These are phyloP conservation scores for Ericerus pela DNA, from an alignment of 1,140 invertebrate genomes.

Conservation along the genomic window DNA sequence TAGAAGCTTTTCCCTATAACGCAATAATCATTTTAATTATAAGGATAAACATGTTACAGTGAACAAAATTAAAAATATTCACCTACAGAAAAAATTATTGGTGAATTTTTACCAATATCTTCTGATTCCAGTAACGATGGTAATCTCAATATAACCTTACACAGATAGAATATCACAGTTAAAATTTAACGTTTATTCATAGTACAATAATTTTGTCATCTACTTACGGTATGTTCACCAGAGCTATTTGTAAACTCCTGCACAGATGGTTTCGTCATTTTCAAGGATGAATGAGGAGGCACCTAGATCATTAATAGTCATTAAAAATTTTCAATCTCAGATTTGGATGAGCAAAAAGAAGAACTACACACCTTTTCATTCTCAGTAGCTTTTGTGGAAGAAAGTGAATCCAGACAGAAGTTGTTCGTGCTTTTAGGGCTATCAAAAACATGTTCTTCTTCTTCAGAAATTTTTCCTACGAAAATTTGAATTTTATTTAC, in stretches of 20 bases:
- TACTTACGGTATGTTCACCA: slow-evolving; percentile 68
- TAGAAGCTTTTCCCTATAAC: background rate
- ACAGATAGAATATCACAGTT: slow-evolving; percentile 19
- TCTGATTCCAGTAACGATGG: slow-evolving; percentile 53
- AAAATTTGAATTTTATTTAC: background rate
- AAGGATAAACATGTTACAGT: background rate
- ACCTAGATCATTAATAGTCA: slow-evolving; percentile 46
- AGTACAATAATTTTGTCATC: background rate
- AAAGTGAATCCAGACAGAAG: background rate
- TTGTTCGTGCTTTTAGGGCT: background rate
- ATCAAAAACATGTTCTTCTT: background rate
- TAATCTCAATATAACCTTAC: slow-evolving; percentile 55
- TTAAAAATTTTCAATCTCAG: background rate
- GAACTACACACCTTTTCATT: background rate
- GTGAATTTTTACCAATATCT: slow-evolving; percentile 20
- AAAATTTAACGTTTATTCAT: background rate
- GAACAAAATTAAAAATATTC: background rate
- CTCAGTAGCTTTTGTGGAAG: background rate
- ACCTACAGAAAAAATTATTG: slow-evolving; percentile 15
- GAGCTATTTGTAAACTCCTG: slow-evolving; percentile 82
- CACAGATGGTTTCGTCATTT: slow-evolving; percentile 79
- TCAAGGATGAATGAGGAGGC: slow-evolving; percentile 67
- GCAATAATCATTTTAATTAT: background rate
- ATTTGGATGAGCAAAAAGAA: background rate
- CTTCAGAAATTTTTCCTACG: background rate